Evolutionary conservation across 1,140 invertebrate species (phyloP).

Genomic region (Papilio aristodemus): DNA sequence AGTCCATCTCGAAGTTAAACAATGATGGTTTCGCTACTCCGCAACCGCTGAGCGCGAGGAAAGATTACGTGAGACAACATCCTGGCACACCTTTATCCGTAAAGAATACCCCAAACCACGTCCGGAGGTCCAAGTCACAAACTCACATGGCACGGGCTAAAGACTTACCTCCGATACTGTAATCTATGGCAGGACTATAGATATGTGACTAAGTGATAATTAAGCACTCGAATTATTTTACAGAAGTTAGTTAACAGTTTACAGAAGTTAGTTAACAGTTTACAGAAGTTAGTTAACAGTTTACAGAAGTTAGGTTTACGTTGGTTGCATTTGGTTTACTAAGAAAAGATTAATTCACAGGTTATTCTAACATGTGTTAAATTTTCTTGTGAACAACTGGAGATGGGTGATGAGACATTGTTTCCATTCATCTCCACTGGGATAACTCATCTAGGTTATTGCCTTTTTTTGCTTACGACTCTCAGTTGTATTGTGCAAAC

Average conservation of each 20-base stretch:
- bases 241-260: too few species aligned
- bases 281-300: too few species aligned
- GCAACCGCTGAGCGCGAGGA: slow-evolving; percentile 59
- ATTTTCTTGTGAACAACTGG: too few species aligned
- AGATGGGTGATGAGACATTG: too few species aligned
- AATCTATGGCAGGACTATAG: slow-evolving; percentile 32
- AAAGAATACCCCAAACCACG: slow-evolving; percentile 61
- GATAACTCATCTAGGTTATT: too few species aligned
- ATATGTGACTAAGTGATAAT: neutral
- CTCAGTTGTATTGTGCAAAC: too few species aligned
- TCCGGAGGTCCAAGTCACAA: slow-evolving; percentile 65
- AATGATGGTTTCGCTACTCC: slow-evolving; percentile 68
- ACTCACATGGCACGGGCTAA: slow-evolving; percentile 60
- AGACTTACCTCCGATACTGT: slow-evolving; percentile 67
- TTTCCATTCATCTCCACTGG: too few species aligned
- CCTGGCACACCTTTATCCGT: slow-evolving; percentile 45
- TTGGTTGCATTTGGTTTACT: neutral
- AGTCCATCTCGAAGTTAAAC: slow-evolving; percentile 64
- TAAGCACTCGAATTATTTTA: neutral
- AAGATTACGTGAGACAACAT: slow-evolving; percentile 59
- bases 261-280: too few species aligned
- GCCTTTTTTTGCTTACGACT: too few species aligned
- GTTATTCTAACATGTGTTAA: too few species aligned
- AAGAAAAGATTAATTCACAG: too few species aligned
- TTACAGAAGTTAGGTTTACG: neutral